These are phyloP conservation scores for Agrilus planipennis DNA, from an alignment of 1,140 invertebrate species.

Conservation along the genomic window DNA sequence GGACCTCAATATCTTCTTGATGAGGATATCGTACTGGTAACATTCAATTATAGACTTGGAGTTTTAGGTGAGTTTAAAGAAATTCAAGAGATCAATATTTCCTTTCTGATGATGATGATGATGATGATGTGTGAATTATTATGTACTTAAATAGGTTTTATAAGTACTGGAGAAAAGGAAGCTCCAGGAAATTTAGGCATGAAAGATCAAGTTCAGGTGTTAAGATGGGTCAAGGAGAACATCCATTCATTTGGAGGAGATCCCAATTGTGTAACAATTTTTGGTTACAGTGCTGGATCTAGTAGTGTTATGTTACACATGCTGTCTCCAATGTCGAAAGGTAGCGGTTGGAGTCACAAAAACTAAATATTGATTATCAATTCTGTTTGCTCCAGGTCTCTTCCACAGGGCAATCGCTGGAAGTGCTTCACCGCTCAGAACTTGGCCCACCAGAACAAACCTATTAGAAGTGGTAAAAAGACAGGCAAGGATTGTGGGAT, in stretches of 20 bases:
- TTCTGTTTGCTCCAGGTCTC: slow-evolving; percentile 34
- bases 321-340: slow-evolving; percentile 59
- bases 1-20: slow-evolving; percentile 38
- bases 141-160: slow-evolving; percentile 52
- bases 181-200: slow-evolving; percentile 61
- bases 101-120: no score
- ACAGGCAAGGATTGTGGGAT: slow-evolving; percentile 54
- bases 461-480: slow-evolving; percentile 49
- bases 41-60: slow-evolving; percentile 44
- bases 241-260: slow-evolving; percentile 50
- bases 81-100: no score
- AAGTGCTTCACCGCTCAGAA: slow-evolving; percentile 53
- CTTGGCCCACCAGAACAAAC: slow-evolving; percentile 40
- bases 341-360: slow-evolving; percentile 32
- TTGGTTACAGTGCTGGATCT: slow-evolving; percentile 58
- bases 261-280: slow-evolving; percentile 46
- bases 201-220: slow-evolving; percentile 59
- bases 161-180: slow-evolving; percentile 49
- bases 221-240: slow-evolving; percentile 61
- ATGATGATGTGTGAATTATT: no score
- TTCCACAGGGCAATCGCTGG: slow-evolving; percentile 59
- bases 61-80: slow-evolving; percentile 32
- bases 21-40: slow-evolving; percentile 44
- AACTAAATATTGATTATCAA: background rate
- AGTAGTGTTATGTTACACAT: slow-evolving; percentile 53